Base-by-base conservation (phyloP, 2,888 invertebrate genomes). In the Standfussiana lucernea region DNA sequence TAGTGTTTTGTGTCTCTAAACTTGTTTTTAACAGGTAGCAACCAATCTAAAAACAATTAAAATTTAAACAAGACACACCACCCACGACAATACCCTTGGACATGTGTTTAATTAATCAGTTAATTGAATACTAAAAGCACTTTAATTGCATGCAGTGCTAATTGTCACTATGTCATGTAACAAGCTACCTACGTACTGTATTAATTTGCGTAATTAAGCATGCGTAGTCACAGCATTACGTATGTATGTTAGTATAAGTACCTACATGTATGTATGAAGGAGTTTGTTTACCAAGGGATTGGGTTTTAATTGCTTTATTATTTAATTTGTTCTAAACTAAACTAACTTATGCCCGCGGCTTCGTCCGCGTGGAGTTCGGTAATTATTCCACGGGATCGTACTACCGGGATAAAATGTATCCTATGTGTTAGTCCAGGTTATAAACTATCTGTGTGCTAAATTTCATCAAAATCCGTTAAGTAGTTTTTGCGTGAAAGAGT, bases 191-290 rank as follows among this genome's bases (percentile, higher is more conserved):
- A 70, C 61, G 61, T 77, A 77, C 85, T 74, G 80, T 73, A 84
- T 88, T 78, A 88, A 88, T 87, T 88, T 80, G 79, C 75, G 18
- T 82, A 87, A 77, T 79, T 72, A 72, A 66, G 50, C 73, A 70
- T 53, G 69, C 32, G 42, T 40, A 71, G 70, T 75, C 70, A 64
- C 50, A 75, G 80, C 61, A 81, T 76, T 75, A 79, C 42, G 56
- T 72, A 72, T 62, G 56, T 72, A 53, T 70, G 65, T 71, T 32
- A 64, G 79, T 24, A 69, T 61, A 64, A n/a, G 40, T 66, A 70
- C n/a, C n/a, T n/a, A n/a, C 37, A 59, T 59, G 42, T 21, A 47
- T 73, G 53, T 72, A 73, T 79, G 42, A 45, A 37, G 47, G 21
- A 68, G 53, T 53, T 18, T 70, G 72, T 81, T 68, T 28, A 73